phyloP scores from a whole-genome alignment of 92 coral and sea anemone genomes.

The Ricordea florida region DNA sequence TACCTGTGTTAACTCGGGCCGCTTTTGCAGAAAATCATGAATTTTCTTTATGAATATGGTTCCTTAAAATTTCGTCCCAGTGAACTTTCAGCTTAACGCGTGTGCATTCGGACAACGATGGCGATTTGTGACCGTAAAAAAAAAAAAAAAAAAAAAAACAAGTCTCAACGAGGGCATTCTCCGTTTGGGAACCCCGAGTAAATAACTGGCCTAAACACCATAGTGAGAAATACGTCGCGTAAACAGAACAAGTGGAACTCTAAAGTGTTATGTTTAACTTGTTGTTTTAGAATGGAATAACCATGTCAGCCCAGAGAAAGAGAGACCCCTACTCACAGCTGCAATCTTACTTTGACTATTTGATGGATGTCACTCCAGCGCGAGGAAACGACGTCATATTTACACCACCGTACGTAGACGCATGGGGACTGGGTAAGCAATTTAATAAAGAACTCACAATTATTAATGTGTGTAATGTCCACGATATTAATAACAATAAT shows the following conservation, averaged over 20 bases:
- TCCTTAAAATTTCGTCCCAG: too few relatives aligned
- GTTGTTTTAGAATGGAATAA: background rate
- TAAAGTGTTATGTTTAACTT: background rate
- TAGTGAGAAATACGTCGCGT: background rate
- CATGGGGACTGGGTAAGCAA: conserved; percentile 77
- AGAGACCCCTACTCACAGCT: conserved; percentile 8
- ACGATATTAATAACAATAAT: background rate
- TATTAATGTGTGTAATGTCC: background rate
- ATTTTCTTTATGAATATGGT: too few relatives aligned
- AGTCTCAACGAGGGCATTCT: too few relatives aligned
- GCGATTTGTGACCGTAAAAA: background rate
- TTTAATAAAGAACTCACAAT: too few relatives aligned
- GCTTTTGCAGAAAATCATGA: too few relatives aligned
- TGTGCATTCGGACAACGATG: too few relatives aligned
- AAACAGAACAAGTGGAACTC: background rate
- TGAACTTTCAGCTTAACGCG: too few relatives aligned
- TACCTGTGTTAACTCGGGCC: too few relatives aligned
- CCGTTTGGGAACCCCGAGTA: too few relatives aligned
- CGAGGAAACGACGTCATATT: conserved; percentile 10
- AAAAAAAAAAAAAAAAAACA: too few relatives aligned
- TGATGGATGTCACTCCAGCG: conserved; percentile 25
- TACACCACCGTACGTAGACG: conserved; percentile 78
- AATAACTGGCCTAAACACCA: too few relatives aligned
- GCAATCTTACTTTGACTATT: conserved; percentile 43
- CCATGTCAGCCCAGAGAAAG: background rate